A percentile compares a stretch with the other conserved stretches of the same genome.
phyloP scores from a whole-genome alignment of 2,888 invertebrate species.

The Chirona hameri region DNA sequence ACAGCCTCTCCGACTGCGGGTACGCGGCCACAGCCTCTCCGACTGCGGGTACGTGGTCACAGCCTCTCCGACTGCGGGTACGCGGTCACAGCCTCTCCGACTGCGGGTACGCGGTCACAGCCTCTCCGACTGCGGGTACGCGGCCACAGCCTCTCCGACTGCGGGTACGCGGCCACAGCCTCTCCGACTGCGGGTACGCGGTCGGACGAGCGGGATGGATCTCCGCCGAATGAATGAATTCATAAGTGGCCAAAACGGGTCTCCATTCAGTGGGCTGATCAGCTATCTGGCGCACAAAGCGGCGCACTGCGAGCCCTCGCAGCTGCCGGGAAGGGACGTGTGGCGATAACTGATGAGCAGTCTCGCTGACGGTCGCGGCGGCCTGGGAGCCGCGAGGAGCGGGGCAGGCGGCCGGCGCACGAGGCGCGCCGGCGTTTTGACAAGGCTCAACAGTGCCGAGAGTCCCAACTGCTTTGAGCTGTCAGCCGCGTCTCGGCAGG shows the following conservation, averaged over 20 bases:
- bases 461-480: neutral
- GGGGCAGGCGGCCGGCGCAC: too few species aligned
- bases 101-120: too few species aligned
- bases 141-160: too few species aligned
- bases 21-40: too few species aligned
- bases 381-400: too few species aligned
- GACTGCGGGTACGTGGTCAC: too few species aligned
- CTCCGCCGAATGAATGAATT: conserved; percentile 4
- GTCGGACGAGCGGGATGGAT: neutral
- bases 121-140: too few species aligned
- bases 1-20: too few species aligned
- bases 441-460: neutral
- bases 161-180: too few species aligned
- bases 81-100: too few species aligned
- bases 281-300: conserved; percentile 22
- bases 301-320: neutral
- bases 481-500: neutral
- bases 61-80: too few species aligned
- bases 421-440: neutral
- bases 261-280: conserved; percentile 5
- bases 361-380: neutral
- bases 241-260: conserved; percentile 3
- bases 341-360: neutral
- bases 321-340: neutral
- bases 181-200: too few species aligned